Evolutionary conservation across 2,797 vertebrate genomes (phyloP).

Genomic region (Liparis tanakae): DNA sequence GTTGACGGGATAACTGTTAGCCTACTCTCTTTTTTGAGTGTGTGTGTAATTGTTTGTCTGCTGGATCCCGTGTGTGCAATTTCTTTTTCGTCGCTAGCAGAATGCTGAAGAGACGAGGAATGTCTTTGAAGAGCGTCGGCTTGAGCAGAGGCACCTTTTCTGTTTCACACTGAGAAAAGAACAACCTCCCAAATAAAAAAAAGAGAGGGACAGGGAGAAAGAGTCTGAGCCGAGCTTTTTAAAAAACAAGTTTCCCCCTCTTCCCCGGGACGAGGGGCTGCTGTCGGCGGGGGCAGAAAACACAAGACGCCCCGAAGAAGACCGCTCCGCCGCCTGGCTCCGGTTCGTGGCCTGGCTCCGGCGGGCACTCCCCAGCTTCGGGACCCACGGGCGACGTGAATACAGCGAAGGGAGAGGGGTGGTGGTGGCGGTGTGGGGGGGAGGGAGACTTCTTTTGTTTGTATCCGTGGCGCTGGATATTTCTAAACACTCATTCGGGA

Average conservation of each 20-base stretch:
- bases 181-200: not conserved
- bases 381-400: constrained; percentile 47
- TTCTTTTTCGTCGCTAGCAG: constrained; percentile 68
- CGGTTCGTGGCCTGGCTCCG: constrained; percentile 78
- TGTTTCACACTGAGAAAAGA: constrained; percentile 13
- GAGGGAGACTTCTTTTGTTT: constrained; percentile 10
- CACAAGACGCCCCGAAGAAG: constrained; percentile 71
- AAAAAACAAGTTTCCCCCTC: constrained; percentile 26
- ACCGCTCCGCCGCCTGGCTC: constrained; percentile 73
- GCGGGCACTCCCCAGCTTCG: constrained; percentile 71
- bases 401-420: constrained; percentile 22
- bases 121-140: constrained; percentile 59
- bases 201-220: not conserved
- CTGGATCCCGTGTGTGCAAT: constrained; percentile 59
- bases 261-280: constrained; percentile 12
- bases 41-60: constrained; percentile 16
- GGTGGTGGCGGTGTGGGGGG: not conserved
- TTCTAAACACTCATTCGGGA: constrained; percentile 5
- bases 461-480: constrained; percentile 34
- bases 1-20: constrained; percentile 53
- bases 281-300: constrained; percentile 29
- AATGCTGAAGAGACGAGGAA: constrained; percentile 74
- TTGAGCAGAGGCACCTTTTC: constrained; percentile 53
- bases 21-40: constrained; percentile 25
- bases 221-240: constrained; percentile 25